Conservation (phyloP, 1,140 invertebrate species). For the Cydia amplana region DNA sequence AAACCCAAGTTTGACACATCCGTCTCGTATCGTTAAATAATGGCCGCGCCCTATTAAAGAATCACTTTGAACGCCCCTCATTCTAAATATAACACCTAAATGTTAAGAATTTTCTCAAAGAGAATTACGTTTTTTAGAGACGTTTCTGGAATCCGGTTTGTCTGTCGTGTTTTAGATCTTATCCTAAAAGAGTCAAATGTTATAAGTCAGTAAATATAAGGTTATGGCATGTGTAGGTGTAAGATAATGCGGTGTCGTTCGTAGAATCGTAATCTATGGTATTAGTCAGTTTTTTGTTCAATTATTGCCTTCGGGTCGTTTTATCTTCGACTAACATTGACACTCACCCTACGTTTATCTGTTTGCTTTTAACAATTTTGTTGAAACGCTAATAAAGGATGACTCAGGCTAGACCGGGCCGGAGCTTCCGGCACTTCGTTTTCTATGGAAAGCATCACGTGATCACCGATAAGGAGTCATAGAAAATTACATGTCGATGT, state of each 20-base stretch:
- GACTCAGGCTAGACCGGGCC: too few species aligned
- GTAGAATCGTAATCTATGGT: conserved; percentile 25
- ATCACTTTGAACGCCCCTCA: conserved; percentile 49
- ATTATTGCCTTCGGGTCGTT: conserved; percentile 30
- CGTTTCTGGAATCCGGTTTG: conserved; percentile 14
- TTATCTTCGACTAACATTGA: conserved; percentile 29
- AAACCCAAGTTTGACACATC: conserved; percentile 47
- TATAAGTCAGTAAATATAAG: conserved; percentile 31
- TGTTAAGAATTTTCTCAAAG: conserved; percentile 52
- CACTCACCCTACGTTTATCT: conserved; percentile 26
- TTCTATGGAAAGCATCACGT: too few species aligned
- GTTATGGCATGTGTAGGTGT: conserved; percentile 16
- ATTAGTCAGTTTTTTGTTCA: conserved; percentile 27
- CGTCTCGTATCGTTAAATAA: conserved; percentile 54
- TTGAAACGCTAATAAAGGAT: neutral
- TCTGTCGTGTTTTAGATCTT: conserved; percentile 8
- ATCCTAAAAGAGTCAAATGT: conserved; percentile 15
- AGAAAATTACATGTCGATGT: too few species aligned
- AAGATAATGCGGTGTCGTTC: conserved; percentile 16
- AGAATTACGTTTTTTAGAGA: conserved; percentile 39
- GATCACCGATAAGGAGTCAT: too few species aligned
- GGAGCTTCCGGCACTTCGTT: too few species aligned
- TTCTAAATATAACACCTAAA: conserved; percentile 58
- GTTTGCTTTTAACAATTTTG: conserved; percentile 23
- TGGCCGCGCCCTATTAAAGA: conserved; percentile 53